Evolutionary conservation across 2,797 vertebrate species (phyloP).

Genomic region (Cirrhinus mrigala): DNA sequence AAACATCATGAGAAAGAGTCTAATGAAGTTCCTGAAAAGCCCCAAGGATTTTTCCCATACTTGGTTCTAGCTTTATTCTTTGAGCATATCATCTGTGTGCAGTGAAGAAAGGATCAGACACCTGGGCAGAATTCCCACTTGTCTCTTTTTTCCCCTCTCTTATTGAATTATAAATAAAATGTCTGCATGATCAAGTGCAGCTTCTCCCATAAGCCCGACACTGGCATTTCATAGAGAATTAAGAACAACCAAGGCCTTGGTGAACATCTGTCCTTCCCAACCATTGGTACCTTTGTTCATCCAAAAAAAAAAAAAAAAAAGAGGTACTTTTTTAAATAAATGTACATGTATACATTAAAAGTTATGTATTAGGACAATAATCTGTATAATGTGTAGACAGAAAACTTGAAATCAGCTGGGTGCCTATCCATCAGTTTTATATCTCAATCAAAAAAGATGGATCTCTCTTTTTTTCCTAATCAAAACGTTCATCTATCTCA

Average conservation of each 20-base stretch:
- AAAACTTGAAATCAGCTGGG: background rate
- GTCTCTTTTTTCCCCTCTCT: conserved; percentile 35
- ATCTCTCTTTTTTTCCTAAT: background rate
- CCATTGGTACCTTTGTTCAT: background rate
- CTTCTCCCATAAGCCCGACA: conserved; percentile 30
- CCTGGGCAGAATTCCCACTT: conserved; percentile 43
- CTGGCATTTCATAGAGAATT: conserved; percentile 35
- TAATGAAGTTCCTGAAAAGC: conserved; percentile 44
- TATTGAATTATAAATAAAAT: conserved; percentile 60
- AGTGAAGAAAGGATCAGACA: conserved; percentile 33
- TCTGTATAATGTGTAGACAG: background rate
- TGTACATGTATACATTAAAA: background rate
- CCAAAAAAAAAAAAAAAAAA: too few species aligned
- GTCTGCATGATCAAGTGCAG: conserved; percentile 50
- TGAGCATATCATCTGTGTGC: conserved; percentile 18
- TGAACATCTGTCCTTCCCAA: background rate
- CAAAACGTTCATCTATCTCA: background rate
- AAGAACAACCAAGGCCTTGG: conserved; percentile 20
- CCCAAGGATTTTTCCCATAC: conserved; percentile 13
- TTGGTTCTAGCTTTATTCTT: conserved; percentile 24
- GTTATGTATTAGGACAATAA: background rate
- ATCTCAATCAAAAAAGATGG: background rate
- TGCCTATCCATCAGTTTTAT: background rate
- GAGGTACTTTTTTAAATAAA: background rate
- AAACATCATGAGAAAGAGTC: conserved; percentile 34